Evolutionary conservation across 2,888 invertebrate genomes (phyloP), one percentile per base, ranked within the genome.

Genomic region (Acanthosepion esculentum): DNA sequence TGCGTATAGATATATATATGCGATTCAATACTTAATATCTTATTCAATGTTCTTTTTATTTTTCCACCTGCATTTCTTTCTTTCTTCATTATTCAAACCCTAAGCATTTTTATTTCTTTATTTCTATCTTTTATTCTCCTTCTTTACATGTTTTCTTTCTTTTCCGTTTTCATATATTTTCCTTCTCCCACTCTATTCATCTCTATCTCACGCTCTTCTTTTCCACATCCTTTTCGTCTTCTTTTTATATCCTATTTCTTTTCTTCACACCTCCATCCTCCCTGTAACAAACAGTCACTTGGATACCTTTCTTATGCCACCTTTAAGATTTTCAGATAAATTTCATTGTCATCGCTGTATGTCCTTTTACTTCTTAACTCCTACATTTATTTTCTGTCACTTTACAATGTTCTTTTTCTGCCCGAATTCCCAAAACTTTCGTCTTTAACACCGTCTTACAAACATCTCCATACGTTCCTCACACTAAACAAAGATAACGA

Each of bases 401-500:
- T 33, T 78, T 15, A 33, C 15, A 78, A 33, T 78, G n/a, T 78
- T n/a, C n/a, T 12, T 33, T 78, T 78, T 41, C 12, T 78, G n/a
- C 12, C 59, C n/a, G 15, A n/a, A 10, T n/a, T 78, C 78, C 12
- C 78, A 10, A 78, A 78, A 78, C 78, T n/a, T 78, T 78, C 78
- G 10, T n/a, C n/a, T 33, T n/a, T 33, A 18, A 78, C 78, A 78
- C 78, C n/a, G 33, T n/a, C 12, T 78, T n/a, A 78, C 78, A 78
- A n/a, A 78, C n/a, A 78, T n/a, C 78, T 33, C 78, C n/a, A n/a
- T 78, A 12, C 10, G 78, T 33, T 33, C 78, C 33, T 33, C 0
- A n/a, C 78, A 78, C 78, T 15, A 78, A 78, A 78, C n/a, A 78
- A 78, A 78, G 78, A 78, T 78, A n/a, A n/a, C n/a, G n/a, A 78